phyloP scores from a whole-genome alignment of 2,888 invertebrate species.

The Dyspetes luteomarginatus region DNA sequence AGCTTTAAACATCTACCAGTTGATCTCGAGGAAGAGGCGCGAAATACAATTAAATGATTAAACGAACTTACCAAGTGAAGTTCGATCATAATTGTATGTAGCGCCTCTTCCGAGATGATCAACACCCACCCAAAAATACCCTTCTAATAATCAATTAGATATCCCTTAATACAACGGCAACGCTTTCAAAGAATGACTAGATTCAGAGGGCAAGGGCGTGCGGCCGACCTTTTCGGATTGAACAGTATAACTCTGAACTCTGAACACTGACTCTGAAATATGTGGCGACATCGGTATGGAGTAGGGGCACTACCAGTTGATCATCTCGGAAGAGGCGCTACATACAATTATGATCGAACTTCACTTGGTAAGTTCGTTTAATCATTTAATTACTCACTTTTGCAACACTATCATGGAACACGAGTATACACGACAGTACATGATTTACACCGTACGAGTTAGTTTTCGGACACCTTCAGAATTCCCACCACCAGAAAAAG shows the following conservation, averaged over 20 bases:
- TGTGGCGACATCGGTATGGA: constrained; percentile 35
- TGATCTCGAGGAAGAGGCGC: constrained; percentile 51
- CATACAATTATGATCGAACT: constrained; percentile 8
- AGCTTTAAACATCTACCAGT: constrained; percentile 47
- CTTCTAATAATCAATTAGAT: too few species aligned
- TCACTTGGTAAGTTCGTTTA: constrained; percentile 19
- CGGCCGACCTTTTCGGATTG: background rate
- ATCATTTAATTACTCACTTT: constrained; percentile 9
- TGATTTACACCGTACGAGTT: too few species aligned
- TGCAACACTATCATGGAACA: too few species aligned
- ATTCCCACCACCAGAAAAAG: too few species aligned
- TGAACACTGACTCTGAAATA: too few species aligned
- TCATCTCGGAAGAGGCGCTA: constrained; percentile 17
- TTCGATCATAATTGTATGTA: background rate
- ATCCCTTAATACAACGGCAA: background rate
- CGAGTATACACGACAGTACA: too few species aligned
- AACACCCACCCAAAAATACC: too few species aligned
- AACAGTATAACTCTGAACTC: constrained; percentile 17
- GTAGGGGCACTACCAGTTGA: constrained; percentile 35
- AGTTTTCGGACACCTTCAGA: too few species aligned
- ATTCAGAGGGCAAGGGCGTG: background rate
- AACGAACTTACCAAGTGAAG: background rate
- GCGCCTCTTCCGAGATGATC: background rate
- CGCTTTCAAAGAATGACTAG: constrained; percentile 40
- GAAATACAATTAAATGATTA: constrained; percentile 30